These are phyloP conservation scores for Azemiops feae DNA, from an alignment of 2,113 vertebrate species.

Conservation along the genomic window DNA sequence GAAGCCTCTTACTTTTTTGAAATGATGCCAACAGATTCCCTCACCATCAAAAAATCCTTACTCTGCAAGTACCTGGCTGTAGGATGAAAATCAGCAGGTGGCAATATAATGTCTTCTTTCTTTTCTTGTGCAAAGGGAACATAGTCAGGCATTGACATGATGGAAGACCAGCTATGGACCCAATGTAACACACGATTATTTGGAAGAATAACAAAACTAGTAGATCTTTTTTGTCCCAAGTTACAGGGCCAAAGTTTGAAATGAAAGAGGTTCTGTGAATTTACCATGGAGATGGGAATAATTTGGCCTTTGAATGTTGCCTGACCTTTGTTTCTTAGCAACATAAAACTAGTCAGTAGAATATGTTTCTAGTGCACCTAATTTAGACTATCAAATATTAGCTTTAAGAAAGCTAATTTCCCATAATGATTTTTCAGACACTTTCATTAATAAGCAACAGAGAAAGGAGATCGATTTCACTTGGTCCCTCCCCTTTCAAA, in stretches of 20 bases:
- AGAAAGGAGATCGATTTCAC: not conserved
- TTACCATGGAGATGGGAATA: constrained; percentile 53
- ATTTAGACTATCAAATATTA: constrained; percentile 64
- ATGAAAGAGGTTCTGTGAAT: constrained; percentile 41
- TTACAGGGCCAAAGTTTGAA: not conserved
- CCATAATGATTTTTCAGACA: constrained; percentile 30
- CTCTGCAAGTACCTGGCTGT: not conserved
- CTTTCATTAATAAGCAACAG: constrained; percentile 43
- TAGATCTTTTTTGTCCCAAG: not conserved
- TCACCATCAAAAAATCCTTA: not conserved
- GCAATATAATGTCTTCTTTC: not conserved
- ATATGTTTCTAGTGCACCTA: constrained; percentile 48
- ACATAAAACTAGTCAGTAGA: constrained; percentile 55
- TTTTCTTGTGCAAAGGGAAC: not conserved
- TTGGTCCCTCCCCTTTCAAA: fast-evolving
- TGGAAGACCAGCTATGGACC: not conserved
- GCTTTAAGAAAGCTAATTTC: constrained; percentile 57
- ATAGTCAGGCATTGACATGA: fast-evolving
- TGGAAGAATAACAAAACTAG: fast-evolving
- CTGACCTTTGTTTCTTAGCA: constrained; percentile 76
- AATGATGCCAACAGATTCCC: not conserved
- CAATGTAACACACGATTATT: not conserved
- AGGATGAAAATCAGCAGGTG: fast-evolving
- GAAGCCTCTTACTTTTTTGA: not conserved
- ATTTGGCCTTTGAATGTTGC: constrained; percentile 62